phyloP scores from a whole-genome alignment of 2,113 vertebrate species.

The Aleadryas rufinucha region DNA sequence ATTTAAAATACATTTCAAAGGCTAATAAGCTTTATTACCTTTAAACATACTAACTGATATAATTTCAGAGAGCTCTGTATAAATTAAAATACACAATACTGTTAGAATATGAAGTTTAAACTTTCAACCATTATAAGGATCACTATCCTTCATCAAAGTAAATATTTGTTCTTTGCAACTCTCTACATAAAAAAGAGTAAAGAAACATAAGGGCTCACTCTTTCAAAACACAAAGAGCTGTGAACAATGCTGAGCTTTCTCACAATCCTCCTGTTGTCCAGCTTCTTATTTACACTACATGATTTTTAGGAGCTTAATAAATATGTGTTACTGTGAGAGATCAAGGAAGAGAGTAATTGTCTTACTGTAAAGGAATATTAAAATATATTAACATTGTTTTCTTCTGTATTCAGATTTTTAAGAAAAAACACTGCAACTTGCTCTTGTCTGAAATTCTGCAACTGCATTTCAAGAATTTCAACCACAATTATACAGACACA shows the following conservation, averaged over 20 bases:
- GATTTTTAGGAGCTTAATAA: not conserved
- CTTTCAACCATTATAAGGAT: not conserved
- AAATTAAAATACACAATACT: not conserved
- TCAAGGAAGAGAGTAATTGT: not conserved
- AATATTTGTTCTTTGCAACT: not conserved
- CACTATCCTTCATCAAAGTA: not conserved
- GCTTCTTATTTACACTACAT: not conserved
- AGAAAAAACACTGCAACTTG: not conserved
- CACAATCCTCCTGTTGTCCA: not conserved
- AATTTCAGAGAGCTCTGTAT: not conserved
- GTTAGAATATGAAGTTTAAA: not conserved
- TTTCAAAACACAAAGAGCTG: not conserved
- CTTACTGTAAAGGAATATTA: not conserved
- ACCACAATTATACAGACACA: not conserved
- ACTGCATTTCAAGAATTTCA: not conserved
- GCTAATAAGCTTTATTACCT: not conserved
- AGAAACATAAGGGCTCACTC: not conserved
- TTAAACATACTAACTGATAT: not conserved
- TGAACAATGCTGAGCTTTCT: not conserved
- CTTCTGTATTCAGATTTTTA: not conserved
- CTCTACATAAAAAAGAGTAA: not conserved
- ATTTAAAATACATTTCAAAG: not conserved
- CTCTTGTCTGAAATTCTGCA: not conserved
- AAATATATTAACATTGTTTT: not conserved
- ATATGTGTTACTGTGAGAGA: not conserved